Conservation (phyloP, 2,797 vertebrate genomes). For the Schizopygopsis malacanthus region DNA sequence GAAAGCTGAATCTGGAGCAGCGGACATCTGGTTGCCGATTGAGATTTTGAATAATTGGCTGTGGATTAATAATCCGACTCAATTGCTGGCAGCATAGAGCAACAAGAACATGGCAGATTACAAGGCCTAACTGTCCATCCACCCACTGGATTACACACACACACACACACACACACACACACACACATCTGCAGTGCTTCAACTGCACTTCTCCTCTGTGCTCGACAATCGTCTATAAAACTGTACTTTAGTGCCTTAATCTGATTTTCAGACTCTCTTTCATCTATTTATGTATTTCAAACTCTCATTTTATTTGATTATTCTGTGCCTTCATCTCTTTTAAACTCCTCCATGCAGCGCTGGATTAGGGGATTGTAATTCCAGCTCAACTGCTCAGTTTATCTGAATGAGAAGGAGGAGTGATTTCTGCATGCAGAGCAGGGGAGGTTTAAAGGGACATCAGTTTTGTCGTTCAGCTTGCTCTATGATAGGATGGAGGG, state of each 20-base stretch:
- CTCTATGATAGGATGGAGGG: constrained; percentile 38
- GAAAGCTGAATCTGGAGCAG: constrained; percentile 53
- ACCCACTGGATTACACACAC: constrained; percentile 52
- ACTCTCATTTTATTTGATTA: constrained; percentile 35
- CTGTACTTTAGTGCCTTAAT: constrained; percentile 56
- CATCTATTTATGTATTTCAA: constrained; percentile 43
- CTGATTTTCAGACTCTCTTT: constrained; percentile 51
- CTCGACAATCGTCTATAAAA: constrained; percentile 48
- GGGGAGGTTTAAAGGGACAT: constrained; percentile 45
- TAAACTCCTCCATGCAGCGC: constrained; percentile 49
- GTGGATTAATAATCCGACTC: constrained; percentile 70
- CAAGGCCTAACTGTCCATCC: constrained; percentile 55
- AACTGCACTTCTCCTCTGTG: constrained; percentile 5
- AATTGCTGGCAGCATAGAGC: constrained; percentile 47
- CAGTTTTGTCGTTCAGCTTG: constrained; percentile 10
- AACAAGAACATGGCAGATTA: constrained; percentile 62
- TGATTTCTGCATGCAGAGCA: constrained; percentile 35
- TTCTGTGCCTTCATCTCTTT: constrained; percentile 32
- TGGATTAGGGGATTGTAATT: constrained; percentile 61
- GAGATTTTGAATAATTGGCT: constrained; percentile 79
- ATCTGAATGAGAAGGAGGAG: constrained; percentile 25
- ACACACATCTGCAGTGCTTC: constrained; percentile 20
- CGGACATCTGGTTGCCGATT: constrained; percentile 72
- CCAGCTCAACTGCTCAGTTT: constrained; percentile 49
- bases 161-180: constrained; percentile 28